phyloP scores from a whole-genome alignment of 37 sponge, comb jelly and placozoan species.

The Eunapius fragilis region DNA sequence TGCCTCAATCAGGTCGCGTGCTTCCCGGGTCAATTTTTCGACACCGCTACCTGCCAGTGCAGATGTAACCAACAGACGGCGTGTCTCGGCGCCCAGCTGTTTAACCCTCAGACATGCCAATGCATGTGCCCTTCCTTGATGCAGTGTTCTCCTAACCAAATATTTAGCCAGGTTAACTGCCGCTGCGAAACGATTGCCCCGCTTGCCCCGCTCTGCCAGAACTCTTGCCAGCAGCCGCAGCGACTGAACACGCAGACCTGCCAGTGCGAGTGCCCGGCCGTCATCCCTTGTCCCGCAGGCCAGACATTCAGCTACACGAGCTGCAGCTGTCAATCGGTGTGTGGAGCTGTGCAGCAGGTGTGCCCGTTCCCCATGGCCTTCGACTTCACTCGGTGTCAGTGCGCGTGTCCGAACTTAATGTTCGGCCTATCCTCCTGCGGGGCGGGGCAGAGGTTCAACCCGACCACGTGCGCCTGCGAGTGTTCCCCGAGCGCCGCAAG shows the following conservation, averaged over 20 bases:
- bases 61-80: too few species aligned
- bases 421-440: neutral
- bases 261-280: neutral
- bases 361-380: neutral
- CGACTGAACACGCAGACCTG: neutral
- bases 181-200: too few species aligned
- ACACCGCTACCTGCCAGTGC: neutral
- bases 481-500: conserved; percentile 13
- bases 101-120: too few species aligned
- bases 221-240: too few species aligned
- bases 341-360: neutral
- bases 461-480: conserved; percentile 50
- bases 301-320: neutral
- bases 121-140: too few species aligned
- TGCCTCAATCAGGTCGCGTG: neutral
- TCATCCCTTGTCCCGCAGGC: neutral
- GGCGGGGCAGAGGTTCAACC: neutral
- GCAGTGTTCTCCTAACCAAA: too few species aligned
- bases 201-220: too few species aligned
- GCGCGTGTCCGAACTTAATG: neutral
- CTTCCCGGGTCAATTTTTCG: neutral
- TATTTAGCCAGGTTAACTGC: too few species aligned
- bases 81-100: too few species aligned
- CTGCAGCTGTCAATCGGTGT: neutral
- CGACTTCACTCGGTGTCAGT: neutral